These are phyloP conservation scores for Drosophila kurseongensis DNA, from an alignment of 1,140 invertebrate species.

Conservation along the genomic window DNA sequence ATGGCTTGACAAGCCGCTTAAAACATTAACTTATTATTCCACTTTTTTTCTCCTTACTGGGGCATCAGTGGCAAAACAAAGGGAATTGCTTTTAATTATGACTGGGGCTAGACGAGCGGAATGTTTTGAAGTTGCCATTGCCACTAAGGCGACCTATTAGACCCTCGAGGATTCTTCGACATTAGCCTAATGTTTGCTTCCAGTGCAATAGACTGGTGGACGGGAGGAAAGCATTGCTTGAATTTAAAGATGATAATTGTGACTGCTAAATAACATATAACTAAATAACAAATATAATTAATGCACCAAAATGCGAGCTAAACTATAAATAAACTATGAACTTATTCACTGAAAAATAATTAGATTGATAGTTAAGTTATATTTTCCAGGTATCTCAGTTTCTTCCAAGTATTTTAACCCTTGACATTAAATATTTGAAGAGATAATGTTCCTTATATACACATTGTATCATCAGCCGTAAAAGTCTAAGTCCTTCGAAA, in stretches of 20 bases:
- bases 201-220: neutral
- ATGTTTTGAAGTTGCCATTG: slow-evolving; percentile 61
- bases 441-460: too few relatives aligned
- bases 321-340: too few relatives aligned
- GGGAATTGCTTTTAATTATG: slow-evolving; percentile 72
- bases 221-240: neutral
- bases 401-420: too few relatives aligned
- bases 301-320: too few relatives aligned
- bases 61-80: neutral
- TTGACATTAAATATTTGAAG: too few relatives aligned
- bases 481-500: neutral
- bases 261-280: too few relatives aligned
- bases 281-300: neutral
- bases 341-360: too few relatives aligned
- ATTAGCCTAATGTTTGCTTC: slow-evolving; percentile 3
- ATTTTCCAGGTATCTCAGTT: too few relatives aligned
- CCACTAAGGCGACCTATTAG: slow-evolving; percentile 34
- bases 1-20: slow-evolving; percentile 69
- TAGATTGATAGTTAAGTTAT: too few relatives aligned
- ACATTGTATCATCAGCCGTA: too few relatives aligned
- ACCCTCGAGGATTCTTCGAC: neutral
- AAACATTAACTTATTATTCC: slow-evolving; percentile 77
- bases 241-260: neutral
- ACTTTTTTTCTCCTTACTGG: slow-evolving; percentile 15
- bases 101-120: slow-evolving; percentile 42